These are phyloP conservation scores for Rhynchophorus ferrugineus DNA, from an alignment of 1,140 invertebrate species.

Conservation along the genomic window DNA sequence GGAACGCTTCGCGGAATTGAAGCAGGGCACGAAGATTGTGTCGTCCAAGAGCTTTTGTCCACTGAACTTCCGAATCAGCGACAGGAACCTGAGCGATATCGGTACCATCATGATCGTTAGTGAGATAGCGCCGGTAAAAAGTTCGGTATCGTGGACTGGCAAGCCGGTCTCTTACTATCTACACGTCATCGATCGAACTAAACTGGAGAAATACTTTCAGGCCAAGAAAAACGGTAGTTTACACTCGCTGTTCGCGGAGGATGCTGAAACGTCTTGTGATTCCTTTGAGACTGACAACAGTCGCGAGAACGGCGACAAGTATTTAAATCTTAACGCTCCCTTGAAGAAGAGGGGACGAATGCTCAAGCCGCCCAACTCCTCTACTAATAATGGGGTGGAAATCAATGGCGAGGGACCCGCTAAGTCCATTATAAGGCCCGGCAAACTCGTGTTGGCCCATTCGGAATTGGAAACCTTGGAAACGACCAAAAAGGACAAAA, in stretches of 20 bases:
- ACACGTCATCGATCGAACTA: conserved; percentile 18
- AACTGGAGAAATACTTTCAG: conserved; percentile 16
- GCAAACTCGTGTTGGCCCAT: conserved; percentile 11
- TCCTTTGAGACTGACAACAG: conserved; percentile 13
- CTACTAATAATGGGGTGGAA: background rate
- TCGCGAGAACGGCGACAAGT: conserved; percentile 1
- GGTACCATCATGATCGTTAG: conserved; percentile 19
- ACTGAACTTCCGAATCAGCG: conserved; percentile 17
- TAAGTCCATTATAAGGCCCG: conserved; percentile 9
- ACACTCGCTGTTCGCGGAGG: conserved; percentile 2
- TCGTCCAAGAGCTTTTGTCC: conserved; percentile 21
- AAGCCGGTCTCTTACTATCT: conserved; percentile 19
- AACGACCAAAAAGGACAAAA: conserved; percentile 9
- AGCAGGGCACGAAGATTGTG: conserved; percentile 20
- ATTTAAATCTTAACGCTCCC: background rate
- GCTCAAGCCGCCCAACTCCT: background rate
- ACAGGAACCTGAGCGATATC: conserved; percentile 17
- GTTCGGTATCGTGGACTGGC: conserved; percentile 20
- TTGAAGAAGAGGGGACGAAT: conserved; percentile 10
- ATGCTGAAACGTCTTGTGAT: conserved; percentile 12
- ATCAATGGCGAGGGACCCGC: background rate
- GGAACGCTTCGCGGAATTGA: conserved; percentile 17
- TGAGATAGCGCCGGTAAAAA: conserved; percentile 15
- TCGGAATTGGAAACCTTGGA: background rate
- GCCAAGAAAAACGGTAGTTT: conserved; percentile 14